Base-by-base conservation (phyloP, 1,140 invertebrate species). In the Galleria mellonella region DNA sequence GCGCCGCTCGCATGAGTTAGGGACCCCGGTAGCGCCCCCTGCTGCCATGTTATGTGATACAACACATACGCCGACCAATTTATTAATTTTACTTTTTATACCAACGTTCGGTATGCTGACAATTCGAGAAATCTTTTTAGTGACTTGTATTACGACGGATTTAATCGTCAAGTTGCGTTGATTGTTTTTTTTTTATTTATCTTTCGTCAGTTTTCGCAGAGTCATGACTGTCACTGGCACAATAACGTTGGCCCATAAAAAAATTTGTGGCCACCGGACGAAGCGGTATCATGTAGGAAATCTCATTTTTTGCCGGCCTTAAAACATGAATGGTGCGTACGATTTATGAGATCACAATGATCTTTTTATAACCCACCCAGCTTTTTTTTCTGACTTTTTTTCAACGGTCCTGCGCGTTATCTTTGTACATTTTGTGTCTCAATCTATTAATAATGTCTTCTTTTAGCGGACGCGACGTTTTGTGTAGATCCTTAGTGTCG, bases 401-500 rank as follows among this genome's bases (percentile, higher is more conserved):
- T 69, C 59, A 62, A 48, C 47, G 30, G 53, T 46, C 58, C 43
- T 52, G 47, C 48, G 51, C 55, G 56, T 79, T 79, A 79, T 79
- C 77, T 74, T 47, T 51, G 50, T 69, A 72, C 58, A 77, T 68
- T 79, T 81, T 75, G 72, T 82, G 77, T 78, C 76, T 83, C 70
- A 75, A 81, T 84, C 77, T 81, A 84, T 84, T 84, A 84, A 82
- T 81, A 77, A 82, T 62, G 72, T 77, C 64, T 78, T 71, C 66
- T 75, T 81, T 82, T 68, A 73, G 59, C 54, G 63, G 60, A 59
- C 56, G 47, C 57, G 61, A 66, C 68, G 59, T 76, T 67, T 72
- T 67, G 58, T 66, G 44, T 51, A 41, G 68, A 72, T 70, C 56
- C 52, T 51, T 58, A 49, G 58, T 51, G 55, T 64, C 57, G 71